Evolutionary conservation across 2,888 invertebrate species (phyloP).

Genomic region (Parascotia fuliginaria): DNA sequence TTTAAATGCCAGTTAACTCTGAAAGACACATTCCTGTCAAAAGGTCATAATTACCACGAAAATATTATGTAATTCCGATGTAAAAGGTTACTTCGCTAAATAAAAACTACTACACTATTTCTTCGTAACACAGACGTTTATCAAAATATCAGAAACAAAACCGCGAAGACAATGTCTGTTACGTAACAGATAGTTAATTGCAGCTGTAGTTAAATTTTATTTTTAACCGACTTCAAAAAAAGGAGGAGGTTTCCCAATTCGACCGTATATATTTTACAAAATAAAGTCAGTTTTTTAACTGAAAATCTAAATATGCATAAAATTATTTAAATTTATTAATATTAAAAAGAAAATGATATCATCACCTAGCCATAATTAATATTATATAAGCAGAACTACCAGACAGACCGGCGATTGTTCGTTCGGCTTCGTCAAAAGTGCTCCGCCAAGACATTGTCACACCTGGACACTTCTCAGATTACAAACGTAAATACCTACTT

Average conservation of each 20-base stretch:
- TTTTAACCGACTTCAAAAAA: too few relatives aligned
- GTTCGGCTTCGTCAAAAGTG: conserved; percentile 5
- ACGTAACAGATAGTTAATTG: too few relatives aligned
- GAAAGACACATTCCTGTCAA: too few relatives aligned
- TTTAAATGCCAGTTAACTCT: not conserved
- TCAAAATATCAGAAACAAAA: too few relatives aligned
- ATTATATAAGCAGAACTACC: conserved; percentile 24
- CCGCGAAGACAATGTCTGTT: too few relatives aligned
- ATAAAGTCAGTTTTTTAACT: not conserved
- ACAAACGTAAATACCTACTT: conserved; percentile 15
- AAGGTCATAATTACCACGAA: too few relatives aligned
- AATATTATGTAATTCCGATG: too few relatives aligned
- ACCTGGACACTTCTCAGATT: conserved; percentile 43
- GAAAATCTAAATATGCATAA: not conserved
- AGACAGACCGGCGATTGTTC: conserved; percentile 27
- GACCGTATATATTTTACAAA: too few relatives aligned
- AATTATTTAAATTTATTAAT: conserved; percentile 14
- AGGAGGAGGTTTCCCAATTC: too few relatives aligned
- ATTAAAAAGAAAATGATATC: conserved; percentile 31
- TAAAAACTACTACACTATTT: too few relatives aligned
- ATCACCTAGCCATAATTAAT: conserved; percentile 35
- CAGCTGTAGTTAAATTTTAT: not conserved
- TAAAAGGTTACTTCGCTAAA: too few relatives aligned
- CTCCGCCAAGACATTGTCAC: conserved; percentile 18
- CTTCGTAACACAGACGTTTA: too few relatives aligned